Conservation (phyloP, 2,888 invertebrate genomes). For the Scaptomyza tumidula region DNA sequence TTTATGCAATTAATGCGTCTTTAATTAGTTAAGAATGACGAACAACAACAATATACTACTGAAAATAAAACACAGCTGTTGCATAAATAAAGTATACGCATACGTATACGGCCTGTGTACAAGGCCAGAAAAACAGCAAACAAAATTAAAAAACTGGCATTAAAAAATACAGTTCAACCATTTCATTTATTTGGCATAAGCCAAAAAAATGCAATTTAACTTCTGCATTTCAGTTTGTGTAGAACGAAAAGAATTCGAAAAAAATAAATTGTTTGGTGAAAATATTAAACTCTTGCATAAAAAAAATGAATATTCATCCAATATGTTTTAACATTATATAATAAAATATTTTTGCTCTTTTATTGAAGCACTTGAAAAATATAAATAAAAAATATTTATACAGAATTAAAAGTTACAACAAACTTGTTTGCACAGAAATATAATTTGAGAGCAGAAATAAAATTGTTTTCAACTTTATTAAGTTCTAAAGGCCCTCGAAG, state of each 20-base stretch:
- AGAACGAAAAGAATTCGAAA: background rate
- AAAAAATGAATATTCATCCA: background rate
- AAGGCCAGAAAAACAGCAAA: constrained; percentile 4
- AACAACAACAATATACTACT: constrained; percentile 18
- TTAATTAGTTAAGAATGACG: constrained; percentile 59
- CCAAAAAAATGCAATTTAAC: constrained; percentile 48
- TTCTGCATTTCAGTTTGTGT: constrained; percentile 14
- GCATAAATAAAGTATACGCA: constrained; percentile 44
- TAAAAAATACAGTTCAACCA: constrained; percentile 16
- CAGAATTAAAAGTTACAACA: background rate
- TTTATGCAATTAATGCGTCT: constrained; percentile 61
- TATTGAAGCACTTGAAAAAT: background rate
- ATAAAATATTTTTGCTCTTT: background rate
- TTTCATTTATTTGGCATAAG: constrained; percentile 39
- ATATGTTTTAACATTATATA: background rate
- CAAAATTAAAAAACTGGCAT: constrained; percentile 1
- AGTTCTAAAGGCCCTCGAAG: background rate
- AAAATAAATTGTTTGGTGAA: constrained; percentile 12
- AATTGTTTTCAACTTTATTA: background rate
- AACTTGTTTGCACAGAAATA: no score
- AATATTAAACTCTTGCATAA: background rate
- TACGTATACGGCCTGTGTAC: background rate
- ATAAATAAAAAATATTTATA: background rate
- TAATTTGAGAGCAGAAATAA: background rate
- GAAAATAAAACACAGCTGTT: constrained; percentile 55